Conservation (phyloP, 2,888 invertebrate species). For the Eulithis prunata region DNA sequence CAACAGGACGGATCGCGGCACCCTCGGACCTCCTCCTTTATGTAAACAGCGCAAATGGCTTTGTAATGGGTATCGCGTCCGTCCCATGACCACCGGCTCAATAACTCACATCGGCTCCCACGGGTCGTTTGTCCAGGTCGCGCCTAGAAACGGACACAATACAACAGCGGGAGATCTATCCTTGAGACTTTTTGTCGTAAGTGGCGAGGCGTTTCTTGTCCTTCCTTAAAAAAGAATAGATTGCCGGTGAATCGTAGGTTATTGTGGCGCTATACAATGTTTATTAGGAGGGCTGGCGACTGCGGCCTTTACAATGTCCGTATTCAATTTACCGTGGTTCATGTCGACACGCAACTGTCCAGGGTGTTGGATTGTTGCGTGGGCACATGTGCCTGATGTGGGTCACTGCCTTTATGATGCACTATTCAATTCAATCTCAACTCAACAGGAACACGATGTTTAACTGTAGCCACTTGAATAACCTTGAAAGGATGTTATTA, state of each 20-base stretch:
- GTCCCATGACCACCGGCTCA: slow-evolving; percentile 70
- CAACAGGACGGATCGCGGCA: slow-evolving; percentile 59
- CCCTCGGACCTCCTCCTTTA: slow-evolving; percentile 68
- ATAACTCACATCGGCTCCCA: slow-evolving; percentile 77
- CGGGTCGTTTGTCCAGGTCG: slow-evolving; percentile 78
- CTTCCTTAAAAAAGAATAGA: slow-evolving; percentile 77
- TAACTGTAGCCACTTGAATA: slow-evolving; percentile 48
- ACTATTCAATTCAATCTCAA: slow-evolving; percentile 51
- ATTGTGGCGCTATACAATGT: slow-evolving; percentile 79
- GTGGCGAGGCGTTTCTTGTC: slow-evolving; percentile 79
- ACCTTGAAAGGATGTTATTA: slow-evolving; percentile 40
- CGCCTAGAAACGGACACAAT: slow-evolving; percentile 76
- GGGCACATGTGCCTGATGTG: slow-evolving; percentile 69
- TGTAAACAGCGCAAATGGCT: slow-evolving; percentile 79
- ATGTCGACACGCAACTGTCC: slow-evolving; percentile 76
- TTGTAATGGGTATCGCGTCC: slow-evolving; percentile 75
- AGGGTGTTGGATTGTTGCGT: slow-evolving; percentile 63
- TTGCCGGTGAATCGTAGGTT: slow-evolving; percentile 81
- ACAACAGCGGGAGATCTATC: slow-evolving; percentile 78
- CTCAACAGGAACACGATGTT: slow-evolving; percentile 52
- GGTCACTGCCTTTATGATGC: slow-evolving; percentile 69
- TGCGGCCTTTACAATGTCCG: slow-evolving; percentile 65
- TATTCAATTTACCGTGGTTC: slow-evolving; percentile 75
- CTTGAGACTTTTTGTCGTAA: slow-evolving; percentile 79
- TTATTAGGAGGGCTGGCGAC: slow-evolving; percentile 69